A percentile compares a stretch with the other conserved stretches of the same genome.
phyloP scores from a whole-genome alignment of 1,140 invertebrate genomes.

The Ylistrum balloti region DNA sequence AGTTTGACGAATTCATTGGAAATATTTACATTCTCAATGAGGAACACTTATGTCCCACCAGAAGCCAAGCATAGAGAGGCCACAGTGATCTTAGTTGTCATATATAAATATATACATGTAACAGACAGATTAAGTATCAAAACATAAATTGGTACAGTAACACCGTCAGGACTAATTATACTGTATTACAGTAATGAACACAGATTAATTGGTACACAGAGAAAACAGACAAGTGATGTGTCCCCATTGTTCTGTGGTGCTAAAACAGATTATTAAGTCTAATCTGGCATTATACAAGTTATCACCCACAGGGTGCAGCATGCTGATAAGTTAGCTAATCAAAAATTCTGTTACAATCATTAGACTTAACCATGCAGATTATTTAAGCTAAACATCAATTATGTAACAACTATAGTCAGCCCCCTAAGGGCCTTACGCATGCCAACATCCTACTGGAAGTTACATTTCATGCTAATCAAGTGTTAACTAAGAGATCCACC shows the following conservation, averaged over 20 bases:
- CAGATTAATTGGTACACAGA: neutral
- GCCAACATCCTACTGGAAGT: neutral
- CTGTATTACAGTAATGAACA: neutral
- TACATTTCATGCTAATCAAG: neutral
- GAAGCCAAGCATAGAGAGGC: neutral
- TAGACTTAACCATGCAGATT: slow-evolving; percentile 17
- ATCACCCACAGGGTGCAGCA: neutral
- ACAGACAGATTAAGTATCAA: no score
- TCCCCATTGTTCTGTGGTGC: neutral
- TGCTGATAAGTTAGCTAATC: slow-evolving; percentile 22
- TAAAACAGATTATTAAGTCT: neutral
- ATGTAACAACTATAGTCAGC: neutral
- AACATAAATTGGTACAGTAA: no score
- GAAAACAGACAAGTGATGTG: neutral
- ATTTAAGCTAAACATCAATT: slow-evolving; percentile 30
- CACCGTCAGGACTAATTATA: neutral
- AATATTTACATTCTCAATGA: neutral
- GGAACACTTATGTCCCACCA: neutral
- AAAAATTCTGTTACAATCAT: neutral
- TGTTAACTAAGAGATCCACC: neutral
- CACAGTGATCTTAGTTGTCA: no score
- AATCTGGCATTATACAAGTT: slow-evolving; percentile 11
- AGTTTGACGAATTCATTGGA: neutral
- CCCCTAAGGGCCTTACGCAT: neutral
- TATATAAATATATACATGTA: no score